Conservation (phyloP, 2,888 invertebrate species). For the Epinotia bilunana region DNA sequence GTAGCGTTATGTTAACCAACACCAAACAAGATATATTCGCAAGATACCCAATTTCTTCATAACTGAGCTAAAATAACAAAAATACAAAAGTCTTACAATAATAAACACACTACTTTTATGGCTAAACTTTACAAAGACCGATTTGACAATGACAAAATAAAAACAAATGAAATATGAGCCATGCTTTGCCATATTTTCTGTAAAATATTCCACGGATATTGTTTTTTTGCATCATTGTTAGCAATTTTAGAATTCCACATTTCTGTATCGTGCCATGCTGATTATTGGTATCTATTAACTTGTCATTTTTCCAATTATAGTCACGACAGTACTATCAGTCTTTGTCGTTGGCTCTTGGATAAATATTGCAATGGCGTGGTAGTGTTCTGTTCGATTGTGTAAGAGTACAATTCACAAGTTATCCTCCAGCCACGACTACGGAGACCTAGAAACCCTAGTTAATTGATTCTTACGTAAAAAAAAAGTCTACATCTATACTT, state of each 20-base stretch:
- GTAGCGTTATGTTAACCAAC: constrained; percentile 4
- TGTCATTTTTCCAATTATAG: constrained; percentile 35
- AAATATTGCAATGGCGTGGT: constrained; percentile 21
- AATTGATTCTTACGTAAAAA: constrained; percentile 16
- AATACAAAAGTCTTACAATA: not conserved
- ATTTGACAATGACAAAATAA: not conserved
- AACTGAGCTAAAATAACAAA: not conserved
- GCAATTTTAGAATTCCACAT: constrained; percentile 21
- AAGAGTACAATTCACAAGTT: constrained; percentile 31
- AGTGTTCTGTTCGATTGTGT: constrained; percentile 29
- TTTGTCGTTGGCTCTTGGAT: constrained; percentile 30
- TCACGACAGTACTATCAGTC: constrained; percentile 36
- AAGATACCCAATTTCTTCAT: not conserved
- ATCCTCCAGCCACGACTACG: constrained; percentile 26
- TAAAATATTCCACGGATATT: constrained; percentile 2
- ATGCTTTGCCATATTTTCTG: not conserved
- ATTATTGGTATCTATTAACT: constrained; percentile 23
- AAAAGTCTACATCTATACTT: too few relatives aligned
- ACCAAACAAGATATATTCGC: not conserved
- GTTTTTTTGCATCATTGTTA: not conserved
- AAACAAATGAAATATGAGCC: not conserved
- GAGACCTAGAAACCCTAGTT: not conserved
- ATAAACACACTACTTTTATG: too few relatives aligned
- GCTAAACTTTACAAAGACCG: not conserved
- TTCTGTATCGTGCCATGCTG: constrained; percentile 32